phyloP scores from a whole-genome alignment of 1,140 invertebrate species.

The Eulimnadia texana region DNA sequence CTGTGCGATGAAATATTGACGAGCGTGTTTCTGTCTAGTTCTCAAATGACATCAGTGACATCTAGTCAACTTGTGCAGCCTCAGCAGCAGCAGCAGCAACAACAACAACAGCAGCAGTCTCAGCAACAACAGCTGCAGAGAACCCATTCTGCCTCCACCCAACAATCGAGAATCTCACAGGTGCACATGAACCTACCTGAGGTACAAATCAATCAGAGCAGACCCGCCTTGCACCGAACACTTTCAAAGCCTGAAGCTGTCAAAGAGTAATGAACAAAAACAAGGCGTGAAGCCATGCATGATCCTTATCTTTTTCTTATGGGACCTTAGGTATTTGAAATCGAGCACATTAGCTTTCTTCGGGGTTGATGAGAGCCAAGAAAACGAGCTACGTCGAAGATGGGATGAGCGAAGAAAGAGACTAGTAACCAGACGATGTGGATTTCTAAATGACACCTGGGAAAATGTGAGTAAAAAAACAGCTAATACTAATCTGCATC shows the following conservation, averaged over 20 bases:
- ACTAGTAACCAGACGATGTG: conserved; percentile 38
- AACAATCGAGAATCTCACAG: background rate
- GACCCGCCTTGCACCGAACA: background rate
- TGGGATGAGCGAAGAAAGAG: conserved; percentile 58
- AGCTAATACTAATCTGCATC: too few species aligned
- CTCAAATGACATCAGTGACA: too few species aligned
- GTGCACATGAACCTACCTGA: conserved; percentile 1
- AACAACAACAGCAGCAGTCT: background rate
- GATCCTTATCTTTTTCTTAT: background rate
- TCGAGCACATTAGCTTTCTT: conserved; percentile 62
- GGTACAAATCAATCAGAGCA: background rate
- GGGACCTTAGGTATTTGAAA: conserved; percentile 49
- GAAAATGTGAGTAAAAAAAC: background rate
- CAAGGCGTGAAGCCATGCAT: background rate
- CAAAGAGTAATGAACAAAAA: conserved; percentile 11
- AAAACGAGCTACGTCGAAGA: conserved; percentile 47
- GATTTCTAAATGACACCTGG: conserved; percentile 6
- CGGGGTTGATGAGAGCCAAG: conserved; percentile 55
- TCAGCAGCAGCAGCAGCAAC: background rate
- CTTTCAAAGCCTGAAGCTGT: conserved; percentile 11
- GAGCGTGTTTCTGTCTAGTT: too few species aligned
- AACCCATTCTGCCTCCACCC: background rate
- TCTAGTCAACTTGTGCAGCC: background rate
- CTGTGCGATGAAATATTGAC: too few species aligned
- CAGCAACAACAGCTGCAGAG: background rate